Percentiles rank a stretch among this genome's conserved stretches.
Conservation (phyloP, 2,113 vertebrate species). For the Piaya cayana region DNA sequence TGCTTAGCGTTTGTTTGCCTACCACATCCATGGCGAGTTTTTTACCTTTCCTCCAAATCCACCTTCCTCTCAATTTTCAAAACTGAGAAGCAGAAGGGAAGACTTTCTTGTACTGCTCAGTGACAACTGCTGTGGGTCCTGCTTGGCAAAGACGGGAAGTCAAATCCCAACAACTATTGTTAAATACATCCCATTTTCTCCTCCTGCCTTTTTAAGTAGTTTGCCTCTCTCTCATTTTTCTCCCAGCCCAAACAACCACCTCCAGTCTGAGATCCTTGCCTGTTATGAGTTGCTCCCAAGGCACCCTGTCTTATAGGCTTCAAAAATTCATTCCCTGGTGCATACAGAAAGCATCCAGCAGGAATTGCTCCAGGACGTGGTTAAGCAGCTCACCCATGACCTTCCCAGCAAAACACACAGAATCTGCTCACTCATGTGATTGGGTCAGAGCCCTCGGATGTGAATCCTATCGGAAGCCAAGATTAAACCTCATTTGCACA, state of each 20-base stretch:
- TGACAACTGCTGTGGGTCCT: not conserved
- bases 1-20: not conserved
- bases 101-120: not conserved
- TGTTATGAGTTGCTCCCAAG: not conserved
- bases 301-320: not conserved
- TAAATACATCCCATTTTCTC: not conserved
- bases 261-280: not conserved
- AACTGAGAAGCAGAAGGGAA: not conserved
- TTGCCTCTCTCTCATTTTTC: not conserved
- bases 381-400: not conserved
- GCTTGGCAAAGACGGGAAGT: not conserved
- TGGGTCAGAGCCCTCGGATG: constrained; percentile 22
- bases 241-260: not conserved
- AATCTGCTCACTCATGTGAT: not conserved
- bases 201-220: not conserved
- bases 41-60: not conserved
- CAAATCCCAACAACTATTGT: not conserved
- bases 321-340: not conserved
- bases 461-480: constrained; percentile 31
- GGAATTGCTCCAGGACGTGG: not conserved
- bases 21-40: not conserved
- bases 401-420: not conserved
- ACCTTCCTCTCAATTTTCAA: not conserved
- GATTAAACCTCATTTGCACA: constrained; percentile 62
- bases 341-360: not conserved